A percentile compares a stretch with the other conserved stretches of the same genome.
phyloP scores from a whole-genome alignment of 2,113 vertebrate genomes.

The Grus americana region DNA sequence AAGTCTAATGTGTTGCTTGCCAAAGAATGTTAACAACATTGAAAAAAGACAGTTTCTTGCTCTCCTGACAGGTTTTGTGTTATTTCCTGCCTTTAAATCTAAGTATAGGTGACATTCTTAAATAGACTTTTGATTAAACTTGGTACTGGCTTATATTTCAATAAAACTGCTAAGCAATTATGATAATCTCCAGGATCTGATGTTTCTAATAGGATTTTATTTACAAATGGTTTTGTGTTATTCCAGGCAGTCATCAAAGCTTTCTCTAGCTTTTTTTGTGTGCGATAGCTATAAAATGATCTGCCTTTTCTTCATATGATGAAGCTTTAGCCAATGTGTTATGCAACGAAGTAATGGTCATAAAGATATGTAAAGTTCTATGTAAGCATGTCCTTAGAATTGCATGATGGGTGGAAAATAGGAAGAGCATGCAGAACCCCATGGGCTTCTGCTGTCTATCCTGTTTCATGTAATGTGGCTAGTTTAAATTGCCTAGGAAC shows the following conservation, averaged over 20 bases:
- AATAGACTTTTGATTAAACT: not conserved
- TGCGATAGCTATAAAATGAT: constrained; percentile 24
- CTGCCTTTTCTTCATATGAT: not conserved
- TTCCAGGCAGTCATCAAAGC: constrained; percentile 48
- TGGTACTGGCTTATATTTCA: constrained; percentile 15
- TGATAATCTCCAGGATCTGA: constrained; percentile 7
- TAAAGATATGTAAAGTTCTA: constrained; percentile 1
- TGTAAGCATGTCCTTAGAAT: constrained; percentile 5
- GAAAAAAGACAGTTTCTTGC: constrained; percentile 5
- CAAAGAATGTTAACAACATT: not conserved
- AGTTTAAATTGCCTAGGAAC: not conserved
- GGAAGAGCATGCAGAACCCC: not conserved
- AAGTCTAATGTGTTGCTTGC: not conserved
- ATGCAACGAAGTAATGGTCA: not conserved
- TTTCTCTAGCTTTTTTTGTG: constrained; percentile 6
- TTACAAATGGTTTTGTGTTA: constrained; percentile 48
- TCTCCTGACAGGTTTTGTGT: not conserved
- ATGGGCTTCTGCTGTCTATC: not conserved
- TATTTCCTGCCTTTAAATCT: constrained; percentile 16
- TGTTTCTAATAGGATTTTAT: constrained; percentile 49
- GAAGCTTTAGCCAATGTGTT: constrained; percentile 19
- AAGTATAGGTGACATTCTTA: constrained; percentile 13
- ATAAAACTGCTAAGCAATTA: constrained; percentile 31
- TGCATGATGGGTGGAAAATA: not conserved
- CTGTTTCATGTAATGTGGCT: not conserved